Base-by-base conservation (phyloP, 2,888 invertebrate genomes). In the Pogonocherus hispidulus region DNA sequence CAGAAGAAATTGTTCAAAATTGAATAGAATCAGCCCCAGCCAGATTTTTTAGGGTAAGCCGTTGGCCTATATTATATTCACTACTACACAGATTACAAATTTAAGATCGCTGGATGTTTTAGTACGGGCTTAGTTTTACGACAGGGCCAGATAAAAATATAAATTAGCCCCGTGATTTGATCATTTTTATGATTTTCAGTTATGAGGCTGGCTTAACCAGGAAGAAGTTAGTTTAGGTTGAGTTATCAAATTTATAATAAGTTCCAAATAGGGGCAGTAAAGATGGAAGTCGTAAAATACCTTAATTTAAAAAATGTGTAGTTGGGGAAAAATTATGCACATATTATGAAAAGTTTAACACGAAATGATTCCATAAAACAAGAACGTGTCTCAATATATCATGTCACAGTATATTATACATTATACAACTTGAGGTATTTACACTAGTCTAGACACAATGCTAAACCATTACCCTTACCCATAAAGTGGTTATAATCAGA, bases 41-140 rank as follows among this genome's bases (percentile, higher is more conserved):
- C n/a, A 27, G 27, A 27, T 8, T 5, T 27, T 27, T 8, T 8
- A 8, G 3, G 27, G 27, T 8, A 27, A n/a, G 3, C 8, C 27
- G 27, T 8, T 27, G 27, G 23, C 27, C 22, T 16, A 70, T 75
- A 75, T 76, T 68, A n/a, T n/a, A 72, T 71, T 66, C 66, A 20
- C 51, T 51, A 22, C 22, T 23, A 35, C 62, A 54, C 62, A 54
- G 67, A 67, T 67, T 67, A 67, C 62, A 55, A 67, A 67, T 60
- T 55, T 62, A 65, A 44, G 54, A 65, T 54, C 20, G 22, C 27
- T 16, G 46, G 19, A 55, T 55, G 35, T 55, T 35, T 55, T 55
- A 55, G 18, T 55, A 41, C 20, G 35, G 35, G 37, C 37, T 55
- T 55, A 37, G 35, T 20, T 55, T 55, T 55, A 55, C 35, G 37